Evolutionary conservation across 1,140 invertebrate genomes (phyloP).

Genomic region (Ceratina japonica): DNA sequence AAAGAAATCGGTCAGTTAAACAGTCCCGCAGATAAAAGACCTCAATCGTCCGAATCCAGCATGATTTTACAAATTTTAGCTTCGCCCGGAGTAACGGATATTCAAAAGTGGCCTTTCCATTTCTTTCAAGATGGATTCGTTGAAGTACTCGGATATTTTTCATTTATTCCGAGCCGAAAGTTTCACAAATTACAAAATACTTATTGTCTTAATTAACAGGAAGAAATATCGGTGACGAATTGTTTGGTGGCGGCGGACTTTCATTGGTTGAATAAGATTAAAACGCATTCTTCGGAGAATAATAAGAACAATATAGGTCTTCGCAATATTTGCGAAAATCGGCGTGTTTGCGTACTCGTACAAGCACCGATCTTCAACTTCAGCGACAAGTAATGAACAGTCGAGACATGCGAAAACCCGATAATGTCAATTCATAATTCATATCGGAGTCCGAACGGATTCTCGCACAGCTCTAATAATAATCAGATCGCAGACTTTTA

Average conservation of each 20-base stretch:
- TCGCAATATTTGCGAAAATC: conserved; percentile 9
- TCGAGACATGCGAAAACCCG: no score
- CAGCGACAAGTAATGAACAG: no score
- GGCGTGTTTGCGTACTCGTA: conserved; percentile 47
- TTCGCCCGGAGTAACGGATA: conserved; percentile 10
- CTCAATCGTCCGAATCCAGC: background rate
- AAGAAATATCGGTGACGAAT: conserved; percentile 51
- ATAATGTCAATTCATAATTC: no score
- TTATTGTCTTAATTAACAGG: conserved; percentile 18
- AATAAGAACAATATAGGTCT: background rate
- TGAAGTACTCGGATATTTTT: conserved; percentile 15
- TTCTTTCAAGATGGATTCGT: conserved; percentile 33
- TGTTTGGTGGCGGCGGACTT: conserved; percentile 52
- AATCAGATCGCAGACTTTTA: no score
- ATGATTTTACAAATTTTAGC: conserved; percentile 39
- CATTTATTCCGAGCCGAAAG: background rate
- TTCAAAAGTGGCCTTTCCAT: conserved; percentile 53
- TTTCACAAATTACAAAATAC: background rate
- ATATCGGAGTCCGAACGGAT: no score
- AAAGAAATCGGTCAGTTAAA: conserved; percentile 33
- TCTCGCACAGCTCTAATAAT: no score
- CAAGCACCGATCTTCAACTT: no score
- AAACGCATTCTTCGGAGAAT: background rate
- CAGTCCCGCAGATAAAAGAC: conserved; percentile 1
- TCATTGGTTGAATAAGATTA: conserved; percentile 36